phyloP scores from a whole-genome alignment of 2,113 vertebrate genomes.

The Hypanus sabinus region DNA sequence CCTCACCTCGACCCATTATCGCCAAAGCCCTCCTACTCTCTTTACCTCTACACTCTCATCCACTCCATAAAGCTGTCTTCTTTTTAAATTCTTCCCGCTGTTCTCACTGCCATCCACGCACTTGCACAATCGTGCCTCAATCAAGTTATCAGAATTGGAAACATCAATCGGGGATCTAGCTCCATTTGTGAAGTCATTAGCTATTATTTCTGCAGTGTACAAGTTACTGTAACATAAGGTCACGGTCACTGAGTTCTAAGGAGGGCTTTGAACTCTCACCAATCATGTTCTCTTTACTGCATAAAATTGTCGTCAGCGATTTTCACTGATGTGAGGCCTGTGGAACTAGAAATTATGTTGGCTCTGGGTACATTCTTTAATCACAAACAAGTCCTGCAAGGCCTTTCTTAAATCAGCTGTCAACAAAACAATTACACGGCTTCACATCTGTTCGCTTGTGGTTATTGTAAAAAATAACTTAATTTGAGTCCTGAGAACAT shows the following conservation, averaged over 20 bases:
- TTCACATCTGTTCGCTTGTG: not conserved
- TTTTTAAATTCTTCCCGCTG: no score
- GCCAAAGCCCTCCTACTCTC: no score
- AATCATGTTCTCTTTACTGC: not conserved
- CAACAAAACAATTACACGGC: not conserved
- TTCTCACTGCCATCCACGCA: no score
- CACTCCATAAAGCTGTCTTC: no score
- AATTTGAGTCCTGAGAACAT: not conserved
- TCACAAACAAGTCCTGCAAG: not conserved
- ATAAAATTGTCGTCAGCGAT: constrained; percentile 11
- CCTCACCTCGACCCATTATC: no score
- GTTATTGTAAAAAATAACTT: constrained; percentile 12
- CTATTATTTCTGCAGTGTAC: constrained; percentile 4
- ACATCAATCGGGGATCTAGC: not conserved
- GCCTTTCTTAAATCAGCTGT: constrained; percentile 6
- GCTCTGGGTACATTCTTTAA: not conserved
- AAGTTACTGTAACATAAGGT: constrained; percentile 15
- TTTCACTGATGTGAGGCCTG: not conserved
- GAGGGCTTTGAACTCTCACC: not conserved
- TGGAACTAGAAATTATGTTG: not conserved
- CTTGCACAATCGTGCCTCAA: no score
- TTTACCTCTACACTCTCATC: no score
- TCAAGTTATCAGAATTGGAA: not conserved
- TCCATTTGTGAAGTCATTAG: constrained; percentile 18
- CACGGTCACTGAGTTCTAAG: constrained; percentile 6